phyloP scores from a whole-genome alignment of 2,113 vertebrate species.

The Aptenodytes patagonicus region DNA sequence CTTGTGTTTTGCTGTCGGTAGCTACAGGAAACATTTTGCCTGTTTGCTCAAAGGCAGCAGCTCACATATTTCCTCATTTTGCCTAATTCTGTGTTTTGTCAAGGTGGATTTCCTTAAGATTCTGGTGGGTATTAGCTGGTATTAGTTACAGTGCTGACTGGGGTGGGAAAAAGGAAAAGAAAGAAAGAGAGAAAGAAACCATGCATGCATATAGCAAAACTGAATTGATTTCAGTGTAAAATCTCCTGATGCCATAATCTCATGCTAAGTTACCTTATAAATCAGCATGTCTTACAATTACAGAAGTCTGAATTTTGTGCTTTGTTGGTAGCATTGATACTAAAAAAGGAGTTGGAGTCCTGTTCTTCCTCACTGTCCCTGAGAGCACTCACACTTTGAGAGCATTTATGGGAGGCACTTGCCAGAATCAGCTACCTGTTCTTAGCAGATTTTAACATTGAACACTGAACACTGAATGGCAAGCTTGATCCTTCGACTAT shows the following conservation, averaged over 20 bases:
- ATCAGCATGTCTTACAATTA: background rate
- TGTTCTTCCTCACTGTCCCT: background rate
- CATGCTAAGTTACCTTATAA: background rate
- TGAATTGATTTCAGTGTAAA: background rate
- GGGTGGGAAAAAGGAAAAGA: accelerated
- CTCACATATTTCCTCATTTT: background rate
- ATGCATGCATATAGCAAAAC: background rate
- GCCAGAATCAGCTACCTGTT: background rate
- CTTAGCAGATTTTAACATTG: background rate
- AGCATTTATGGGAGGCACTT: background rate
- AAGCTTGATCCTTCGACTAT: constrained; percentile 21
- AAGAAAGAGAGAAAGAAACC: background rate
- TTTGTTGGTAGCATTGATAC: background rate
- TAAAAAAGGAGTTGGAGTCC: background rate
- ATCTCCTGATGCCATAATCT: background rate
- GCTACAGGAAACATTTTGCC: background rate
- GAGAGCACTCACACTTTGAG: background rate
- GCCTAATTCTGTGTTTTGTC: background rate
- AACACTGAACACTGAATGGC: background rate
- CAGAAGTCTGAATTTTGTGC: background rate
- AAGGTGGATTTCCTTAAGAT: background rate
- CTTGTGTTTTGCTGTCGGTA: background rate
- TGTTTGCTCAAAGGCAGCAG: background rate
- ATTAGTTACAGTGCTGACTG: background rate
- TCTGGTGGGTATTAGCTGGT: background rate